A percentile compares a stretch with the other conserved stretches of the same genome.
Evolutionary conservation across 1,140 invertebrate species (phyloP).

Genomic region (Papilio aristodemus): DNA sequence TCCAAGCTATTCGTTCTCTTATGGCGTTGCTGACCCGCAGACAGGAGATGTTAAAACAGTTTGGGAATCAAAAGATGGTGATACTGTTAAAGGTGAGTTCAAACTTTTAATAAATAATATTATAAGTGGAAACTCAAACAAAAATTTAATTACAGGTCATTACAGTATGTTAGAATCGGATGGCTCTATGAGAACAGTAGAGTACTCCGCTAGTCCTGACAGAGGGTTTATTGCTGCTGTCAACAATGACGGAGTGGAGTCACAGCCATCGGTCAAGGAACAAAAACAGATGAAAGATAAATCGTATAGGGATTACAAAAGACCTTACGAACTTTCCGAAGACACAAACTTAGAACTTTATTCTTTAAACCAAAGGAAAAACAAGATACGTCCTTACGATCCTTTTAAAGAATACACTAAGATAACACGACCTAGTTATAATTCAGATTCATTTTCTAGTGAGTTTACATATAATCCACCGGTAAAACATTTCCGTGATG

Average conservation of each 20-base stretch:
- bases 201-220: conserved; percentile 75
- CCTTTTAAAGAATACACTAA: conserved; percentile 53
- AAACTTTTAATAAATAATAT: conserved; percentile 1
- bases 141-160: conserved; percentile 60
- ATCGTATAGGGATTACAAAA: conserved; percentile 63
- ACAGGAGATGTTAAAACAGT: conserved; percentile 85
- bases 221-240: conserved; percentile 66
- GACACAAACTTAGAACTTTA: conserved; percentile 53
- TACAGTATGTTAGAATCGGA: conserved; percentile 78
- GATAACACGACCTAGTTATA: conserved; percentile 56
- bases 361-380: conserved; percentile 53
- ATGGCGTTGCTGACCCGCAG: conserved; percentile 78
- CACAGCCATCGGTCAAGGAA: conserved; percentile 34
- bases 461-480: conserved; percentile 67
- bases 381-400: conserved; percentile 56
- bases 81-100: conserved; percentile 80
- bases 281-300: conserved; percentile 58
- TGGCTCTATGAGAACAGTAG: conserved; percentile 74
- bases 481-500: conserved; percentile 67
- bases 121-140: conserved; percentile 23
- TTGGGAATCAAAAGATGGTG: conserved; percentile 83
- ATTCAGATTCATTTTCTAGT: conserved; percentile 65
- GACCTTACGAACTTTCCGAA: conserved; percentile 62
- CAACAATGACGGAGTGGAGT: conserved; percentile 51
- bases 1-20: conserved; percentile 81